phyloP scores from a whole-genome alignment of 2,113 vertebrate species.

The Chamaetylas fuelleborni region DNA sequence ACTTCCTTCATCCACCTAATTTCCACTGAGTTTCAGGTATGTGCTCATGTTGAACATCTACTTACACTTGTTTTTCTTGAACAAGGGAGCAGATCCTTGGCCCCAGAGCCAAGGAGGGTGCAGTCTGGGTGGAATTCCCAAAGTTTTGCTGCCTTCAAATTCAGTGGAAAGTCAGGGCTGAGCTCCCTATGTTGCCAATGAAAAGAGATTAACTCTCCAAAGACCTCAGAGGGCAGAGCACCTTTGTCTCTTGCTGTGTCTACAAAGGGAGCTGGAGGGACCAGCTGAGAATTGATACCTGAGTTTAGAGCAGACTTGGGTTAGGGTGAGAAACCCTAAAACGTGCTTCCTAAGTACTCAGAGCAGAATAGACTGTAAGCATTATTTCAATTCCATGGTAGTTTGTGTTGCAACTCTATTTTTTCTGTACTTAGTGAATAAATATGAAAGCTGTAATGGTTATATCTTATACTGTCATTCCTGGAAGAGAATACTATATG shows the following conservation, averaged over 20 bases:
- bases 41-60: not conserved
- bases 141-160: not conserved
- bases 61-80: constrained; percentile 48
- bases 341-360: not conserved
- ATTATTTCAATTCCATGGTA: not conserved
- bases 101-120: not conserved
- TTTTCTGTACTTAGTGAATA: not conserved
- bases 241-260: not conserved
- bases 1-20: not conserved
- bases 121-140: not conserved
- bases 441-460: not conserved
- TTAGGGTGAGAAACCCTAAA: not conserved
- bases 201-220: not conserved
- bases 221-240: not conserved
- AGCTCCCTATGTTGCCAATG: not conserved
- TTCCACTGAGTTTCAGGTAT: constrained; percentile 25
- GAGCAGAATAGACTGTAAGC: not conserved
- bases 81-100: not conserved
- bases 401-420: not conserved
- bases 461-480: not conserved
- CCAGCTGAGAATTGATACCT: not conserved
- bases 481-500: not conserved
- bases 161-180: not conserved
- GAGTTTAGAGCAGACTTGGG: not conserved
- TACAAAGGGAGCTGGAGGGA: not conserved